Conservation (phyloP, 1,140 invertebrate species). For the Hycleus phaleratus region DNA sequence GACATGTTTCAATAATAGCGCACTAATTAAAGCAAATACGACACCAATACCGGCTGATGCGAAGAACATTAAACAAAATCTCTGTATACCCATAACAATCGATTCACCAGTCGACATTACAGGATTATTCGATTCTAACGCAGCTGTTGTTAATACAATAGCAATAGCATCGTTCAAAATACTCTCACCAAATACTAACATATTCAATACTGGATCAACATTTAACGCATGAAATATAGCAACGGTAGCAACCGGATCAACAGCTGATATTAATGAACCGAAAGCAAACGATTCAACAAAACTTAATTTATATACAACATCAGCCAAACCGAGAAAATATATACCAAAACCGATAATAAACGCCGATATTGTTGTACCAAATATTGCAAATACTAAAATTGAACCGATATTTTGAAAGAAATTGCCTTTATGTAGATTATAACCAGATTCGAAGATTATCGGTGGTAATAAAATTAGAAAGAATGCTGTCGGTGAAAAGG, state of each 20-base stretch:
- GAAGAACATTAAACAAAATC: slow-evolving; percentile 97
- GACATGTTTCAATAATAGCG: slow-evolving; percentile 89
- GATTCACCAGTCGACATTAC: slow-evolving; percentile 68
- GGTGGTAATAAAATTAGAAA: slow-evolving; percentile 95
- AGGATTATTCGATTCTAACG: slow-evolving; percentile 68
- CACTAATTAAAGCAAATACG: slow-evolving; percentile 88
- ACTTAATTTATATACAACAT: slow-evolving; percentile 82
- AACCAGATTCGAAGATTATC: slow-evolving; percentile 98
- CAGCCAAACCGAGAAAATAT: slow-evolving; percentile 83
- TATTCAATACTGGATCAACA: slow-evolving; percentile 92
- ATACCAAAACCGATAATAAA: slow-evolving; percentile 90
- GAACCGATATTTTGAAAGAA: slow-evolving; percentile 98
- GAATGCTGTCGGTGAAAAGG: slow-evolving; percentile 94
- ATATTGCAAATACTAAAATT: slow-evolving; percentile 90
- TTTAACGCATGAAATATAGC: slow-evolving; percentile 97
- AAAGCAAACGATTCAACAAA: slow-evolving; percentile 98
- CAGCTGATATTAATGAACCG: slow-evolving; percentile 96
- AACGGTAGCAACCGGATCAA: slow-evolving; percentile 96
- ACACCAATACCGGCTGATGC: slow-evolving; percentile 97
- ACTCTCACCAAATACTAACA: slow-evolving; percentile 98
- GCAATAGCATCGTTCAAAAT: slow-evolving; percentile 98
- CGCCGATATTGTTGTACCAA: slow-evolving; percentile 94
- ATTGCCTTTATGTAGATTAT: slow-evolving; percentile 97
- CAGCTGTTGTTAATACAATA: slow-evolving; percentile 91
- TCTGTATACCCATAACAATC: slow-evolving; percentile 79